A percentile compares a stretch with the other conserved stretches of the same genome.
phyloP scores from a whole-genome alignment of 2,888 invertebrate genomes.

The Dicranocentrus wangi region DNA sequence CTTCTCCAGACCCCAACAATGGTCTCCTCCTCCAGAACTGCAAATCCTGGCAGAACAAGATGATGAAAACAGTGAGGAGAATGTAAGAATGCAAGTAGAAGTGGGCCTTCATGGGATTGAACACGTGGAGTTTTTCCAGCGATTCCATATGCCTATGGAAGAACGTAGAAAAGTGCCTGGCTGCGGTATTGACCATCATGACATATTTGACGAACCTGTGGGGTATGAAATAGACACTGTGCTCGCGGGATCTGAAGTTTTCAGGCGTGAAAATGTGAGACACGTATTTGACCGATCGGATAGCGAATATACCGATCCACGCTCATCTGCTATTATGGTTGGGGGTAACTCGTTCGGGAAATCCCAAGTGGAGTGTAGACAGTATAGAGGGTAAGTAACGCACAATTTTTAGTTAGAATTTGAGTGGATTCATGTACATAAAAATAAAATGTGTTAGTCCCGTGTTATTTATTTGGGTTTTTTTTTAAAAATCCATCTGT shows the following conservation, averaged over 20 bases:
- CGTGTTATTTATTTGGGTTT: too few species aligned
- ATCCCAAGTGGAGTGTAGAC: too few species aligned
- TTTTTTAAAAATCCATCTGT: too few species aligned
- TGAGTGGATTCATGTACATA: too few species aligned
- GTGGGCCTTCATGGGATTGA: too few species aligned
- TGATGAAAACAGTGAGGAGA: too few species aligned
- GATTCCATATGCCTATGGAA: background rate
- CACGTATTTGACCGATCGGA: constrained; percentile 18
- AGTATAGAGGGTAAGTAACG: too few species aligned
- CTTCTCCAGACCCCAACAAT: background rate
- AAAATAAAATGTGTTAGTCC: too few species aligned
- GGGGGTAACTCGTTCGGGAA: background rate
- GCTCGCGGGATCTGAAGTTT: background rate
- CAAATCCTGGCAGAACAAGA: too few species aligned
- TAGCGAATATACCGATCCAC: too few species aligned
- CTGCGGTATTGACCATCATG: constrained; percentile 34
- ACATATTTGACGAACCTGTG: background rate
- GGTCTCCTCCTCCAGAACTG: background rate
- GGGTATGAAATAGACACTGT: background rate
- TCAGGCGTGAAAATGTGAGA: background rate
- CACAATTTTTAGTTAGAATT: too few species aligned
- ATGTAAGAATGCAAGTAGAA: too few species aligned
- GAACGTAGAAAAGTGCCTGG: constrained; percentile 25
- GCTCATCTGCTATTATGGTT: background rate
- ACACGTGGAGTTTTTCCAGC: background rate